Base-by-base conservation (phyloP, 2,113 vertebrate species). In the Cinclus mexicanus region DNA sequence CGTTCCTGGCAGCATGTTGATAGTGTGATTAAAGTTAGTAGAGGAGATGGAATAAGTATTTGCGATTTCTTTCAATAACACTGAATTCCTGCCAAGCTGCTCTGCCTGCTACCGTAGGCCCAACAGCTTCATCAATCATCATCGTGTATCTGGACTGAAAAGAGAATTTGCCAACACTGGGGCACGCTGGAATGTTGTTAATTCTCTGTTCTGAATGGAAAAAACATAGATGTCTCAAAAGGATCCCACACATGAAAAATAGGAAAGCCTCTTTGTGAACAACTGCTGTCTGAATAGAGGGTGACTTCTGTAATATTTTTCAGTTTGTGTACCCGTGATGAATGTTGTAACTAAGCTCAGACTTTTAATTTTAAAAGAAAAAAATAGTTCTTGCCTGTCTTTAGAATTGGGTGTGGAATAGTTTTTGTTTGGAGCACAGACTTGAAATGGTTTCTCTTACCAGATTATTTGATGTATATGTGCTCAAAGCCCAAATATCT, bases 31-130 rank as follows among this genome's bases (percentile, higher is more conserved):
- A 96, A 98, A 98, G 97, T 97, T 93, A 96, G 95, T 81, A 92
- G 97, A 98, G 77, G 96, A 98, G 98, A 98, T 97, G 98, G 93
- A 98, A 97, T 97, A 98, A 98, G 98, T 97, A 98, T 98, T 98
- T 98, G 94, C 97, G 95, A 98, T 97, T 97, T 96, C 97, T 98
- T 98, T 97, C 97, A 98, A 87, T 96, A 98, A 98, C 95, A 97
- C 96, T 96, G 97, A 98, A 96, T 92, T 93, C 94, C 90, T 97
- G 97, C 98, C 98, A 98, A 95, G 94, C 95, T 97, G 97, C 96
- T 98, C 96, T 97, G 83, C 97, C 98, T 24, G 87, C 96, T 97
- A 95, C 97, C 49, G 90, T 97, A 89, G 95, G 77, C 69, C 96
- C 95, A 97, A 96, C 95, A 95, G 92, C 95, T 61, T 97, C 98